Base-by-base conservation (phyloP, 2,888 invertebrate genomes). In the Clusia tigrina region DNA sequence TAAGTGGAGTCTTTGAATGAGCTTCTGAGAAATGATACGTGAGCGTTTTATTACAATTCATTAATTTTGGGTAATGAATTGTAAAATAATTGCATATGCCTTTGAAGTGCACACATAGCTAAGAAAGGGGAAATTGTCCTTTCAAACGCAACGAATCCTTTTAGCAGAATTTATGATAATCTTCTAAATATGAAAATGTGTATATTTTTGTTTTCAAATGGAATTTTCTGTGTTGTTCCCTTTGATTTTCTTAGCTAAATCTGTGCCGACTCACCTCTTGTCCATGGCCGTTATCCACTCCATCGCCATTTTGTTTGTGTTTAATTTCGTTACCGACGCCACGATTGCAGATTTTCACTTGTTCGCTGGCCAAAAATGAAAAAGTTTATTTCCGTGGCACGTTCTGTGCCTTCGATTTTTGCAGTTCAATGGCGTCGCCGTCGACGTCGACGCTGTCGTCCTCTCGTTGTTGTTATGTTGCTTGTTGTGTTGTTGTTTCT, bases 251-350 rank as follows among this genome's bases (percentile, higher is more conserved):
- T 42, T 42, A 42, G 12, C n/a, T n/a, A 42, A 42, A 42, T 15
- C 32, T 32, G 23, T 42, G 52, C 23, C n/a, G n/a, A 74, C 78
- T 77, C 73, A 86, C 86, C 86, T 85, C 78, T 86, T 86, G 80
- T 86, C 86, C 80, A 86, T 86, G 55, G 86, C 86, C 64, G 86
- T 86, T 77, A 86, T 85, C 86, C 86, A 86, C 83, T 86, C 86
- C 82, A 86, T 86, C 64, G 85, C 85, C 85, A 85, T 85, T 71
- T 74, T 73, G 69, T 42, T 55, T 60, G 53, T 38, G 46, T 51
- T 58, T 62, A 15, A 26, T 64, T 15, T 26, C 20, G 60, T 12
- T 54, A 37, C 22, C 23, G 51, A 12, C 37, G 42, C 53, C 51
- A 52, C 54, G 63, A 55, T 37, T 32, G 9, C 6, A 12, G 15